A percentile compares a stretch with the other conserved stretches of the same genome.
phyloP scores from a whole-genome alignment of 2,888 invertebrate genomes.

The Lampropteryx suffumata region DNA sequence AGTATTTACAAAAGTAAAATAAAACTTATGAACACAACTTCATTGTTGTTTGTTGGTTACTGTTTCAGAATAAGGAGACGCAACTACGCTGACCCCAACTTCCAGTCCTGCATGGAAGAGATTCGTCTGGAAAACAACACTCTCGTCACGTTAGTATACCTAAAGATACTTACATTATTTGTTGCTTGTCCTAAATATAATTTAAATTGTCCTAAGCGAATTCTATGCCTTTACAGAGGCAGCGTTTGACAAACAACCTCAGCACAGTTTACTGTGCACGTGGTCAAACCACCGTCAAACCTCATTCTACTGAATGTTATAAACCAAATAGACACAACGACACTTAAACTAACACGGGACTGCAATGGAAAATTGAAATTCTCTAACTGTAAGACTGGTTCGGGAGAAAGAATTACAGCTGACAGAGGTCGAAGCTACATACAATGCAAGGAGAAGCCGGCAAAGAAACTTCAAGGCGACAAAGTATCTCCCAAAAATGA shows the following conservation, averaged over 20 bases:
- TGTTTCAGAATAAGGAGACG: constrained; percentile 5
- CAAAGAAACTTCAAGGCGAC: too few relatives aligned
- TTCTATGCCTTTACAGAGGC: constrained; percentile 5
- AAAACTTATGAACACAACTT: too few relatives aligned
- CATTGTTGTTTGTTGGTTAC: too few relatives aligned
- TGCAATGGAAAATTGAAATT: background rate
- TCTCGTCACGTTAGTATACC: constrained; percentile 8
- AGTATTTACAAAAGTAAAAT: too few relatives aligned
- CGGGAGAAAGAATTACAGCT: background rate
- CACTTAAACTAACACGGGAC: background rate
- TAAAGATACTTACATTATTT: background rate
- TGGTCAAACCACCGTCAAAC: background rate
- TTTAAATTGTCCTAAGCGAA: background rate
- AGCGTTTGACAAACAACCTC: constrained; percentile 8
- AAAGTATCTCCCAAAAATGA: too few relatives aligned
- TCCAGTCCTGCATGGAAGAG: constrained; percentile 13
- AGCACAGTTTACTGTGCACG: constrained; percentile 9
- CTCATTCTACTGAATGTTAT: background rate
- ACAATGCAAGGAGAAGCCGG: too few relatives aligned
- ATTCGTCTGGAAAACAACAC: constrained; percentile 6
- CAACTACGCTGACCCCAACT: constrained; percentile 2
- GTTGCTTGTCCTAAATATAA: too few relatives aligned
- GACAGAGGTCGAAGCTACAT: too few relatives aligned
- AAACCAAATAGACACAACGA: background rate
- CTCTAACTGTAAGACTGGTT: background rate